A percentile compares a stretch with the other conserved stretches of the same genome.
phyloP scores from a whole-genome alignment of 2,888 invertebrate species.

The Tetragnatha montana region DNA sequence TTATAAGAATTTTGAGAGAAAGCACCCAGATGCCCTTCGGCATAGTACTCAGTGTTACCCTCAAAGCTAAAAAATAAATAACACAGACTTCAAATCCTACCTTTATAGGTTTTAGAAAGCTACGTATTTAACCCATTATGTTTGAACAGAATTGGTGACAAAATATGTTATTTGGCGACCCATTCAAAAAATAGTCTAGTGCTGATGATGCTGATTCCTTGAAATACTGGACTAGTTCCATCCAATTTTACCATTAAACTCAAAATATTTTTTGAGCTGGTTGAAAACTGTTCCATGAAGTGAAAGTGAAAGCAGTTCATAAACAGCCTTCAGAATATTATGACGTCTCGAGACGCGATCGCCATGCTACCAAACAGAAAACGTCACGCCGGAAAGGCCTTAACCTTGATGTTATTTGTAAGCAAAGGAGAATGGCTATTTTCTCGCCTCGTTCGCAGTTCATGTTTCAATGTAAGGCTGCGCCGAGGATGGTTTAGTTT shows the following conservation, averaged over 20 bases:
- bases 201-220: too few relatives aligned
- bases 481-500: background rate
- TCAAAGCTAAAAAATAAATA: too few relatives aligned
- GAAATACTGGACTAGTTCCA: background rate
- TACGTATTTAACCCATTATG: background rate
- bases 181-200: background rate
- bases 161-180: background rate
- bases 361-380: background rate
- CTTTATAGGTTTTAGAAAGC: too few relatives aligned
- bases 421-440: background rate
- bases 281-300: background rate
- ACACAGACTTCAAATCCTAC: too few relatives aligned
- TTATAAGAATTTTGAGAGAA: too few relatives aligned
- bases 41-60: too few relatives aligned
- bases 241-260: background rate
- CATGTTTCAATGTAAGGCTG: background rate
- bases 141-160: too few relatives aligned
- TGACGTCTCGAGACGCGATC: background rate
- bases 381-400: background rate
- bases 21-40: too few relatives aligned
- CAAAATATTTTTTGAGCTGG: background rate
- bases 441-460: background rate
- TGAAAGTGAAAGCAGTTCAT: background rate
- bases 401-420: slow-evolving; percentile 24
- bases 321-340: background rate